Conservation (phyloP, 2,888 invertebrate genomes). For the Xanthia icteritia region DNA sequence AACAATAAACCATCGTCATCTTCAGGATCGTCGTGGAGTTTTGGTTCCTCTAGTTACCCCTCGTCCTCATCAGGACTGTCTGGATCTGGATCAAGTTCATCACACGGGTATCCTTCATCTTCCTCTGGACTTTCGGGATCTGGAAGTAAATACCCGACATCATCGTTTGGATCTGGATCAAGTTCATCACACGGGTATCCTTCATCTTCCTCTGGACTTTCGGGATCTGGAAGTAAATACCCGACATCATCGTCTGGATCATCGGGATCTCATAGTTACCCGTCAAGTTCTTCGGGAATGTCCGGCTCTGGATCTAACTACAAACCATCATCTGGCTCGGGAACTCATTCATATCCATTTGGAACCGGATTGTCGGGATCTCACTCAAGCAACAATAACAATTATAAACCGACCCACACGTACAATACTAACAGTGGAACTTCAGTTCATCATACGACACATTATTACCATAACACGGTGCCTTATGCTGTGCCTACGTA, state of each 20-base stretch:
- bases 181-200: slow-evolving; percentile 19
- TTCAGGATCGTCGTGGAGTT: slow-evolving; percentile 4
- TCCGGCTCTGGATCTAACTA: slow-evolving; percentile 30
- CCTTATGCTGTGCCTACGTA: slow-evolving; percentile 48
- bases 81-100: slow-evolving; percentile 26
- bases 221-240: slow-evolving; percentile 7
- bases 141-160: slow-evolving; percentile 19
- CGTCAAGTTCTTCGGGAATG: slow-evolving; percentile 32
- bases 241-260: slow-evolving; percentile 23
- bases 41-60: slow-evolving; percentile 17
- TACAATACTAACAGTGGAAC: slow-evolving; percentile 60
- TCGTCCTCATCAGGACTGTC: slow-evolving; percentile 30
- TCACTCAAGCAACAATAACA: slow-evolving; percentile 14
- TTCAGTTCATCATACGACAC: slow-evolving; percentile 27
- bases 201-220: slow-evolving; percentile 22
- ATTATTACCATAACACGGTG: slow-evolving; percentile 33
- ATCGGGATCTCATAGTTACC: slow-evolving; percentile 14
- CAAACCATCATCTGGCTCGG: slow-evolving; percentile 22
- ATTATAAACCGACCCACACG: slow-evolving; percentile 55
- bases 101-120: slow-evolving; percentile 24
- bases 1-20: slow-evolving; percentile 36
- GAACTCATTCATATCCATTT: slow-evolving; percentile 37
- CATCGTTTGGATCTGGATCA: slow-evolving; percentile 24
- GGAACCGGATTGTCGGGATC: slow-evolving; percentile 44
- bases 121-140: slow-evolving; percentile 17